These are phyloP conservation scores for Idaea straminata DNA, from an alignment of 2,888 invertebrate genomes.

Conservation along the genomic window DNA sequence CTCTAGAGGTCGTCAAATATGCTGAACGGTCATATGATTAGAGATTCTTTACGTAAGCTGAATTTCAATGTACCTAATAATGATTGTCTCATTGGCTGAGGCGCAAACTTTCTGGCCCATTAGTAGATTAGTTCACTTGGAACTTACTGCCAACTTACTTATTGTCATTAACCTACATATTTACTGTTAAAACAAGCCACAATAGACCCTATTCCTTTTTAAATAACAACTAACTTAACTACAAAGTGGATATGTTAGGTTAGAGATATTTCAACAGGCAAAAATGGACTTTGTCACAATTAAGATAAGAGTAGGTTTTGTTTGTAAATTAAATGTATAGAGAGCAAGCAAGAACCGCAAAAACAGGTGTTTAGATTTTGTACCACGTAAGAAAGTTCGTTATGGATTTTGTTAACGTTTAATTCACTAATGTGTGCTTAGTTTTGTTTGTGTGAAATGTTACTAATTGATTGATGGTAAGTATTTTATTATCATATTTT, in stretches of 20 bases:
- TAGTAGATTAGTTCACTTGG: conserved; percentile 62
- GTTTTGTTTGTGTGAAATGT: not conserved
- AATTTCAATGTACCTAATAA: conserved; percentile 30
- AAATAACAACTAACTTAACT: not conserved
- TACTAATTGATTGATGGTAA: too few species aligned
- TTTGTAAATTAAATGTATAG: not conserved
- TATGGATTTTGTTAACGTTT: not conserved
- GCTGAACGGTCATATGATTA: not conserved
- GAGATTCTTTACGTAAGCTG: conserved; percentile 1
- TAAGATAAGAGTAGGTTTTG: not conserved
- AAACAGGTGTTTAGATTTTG: conserved; percentile 34
- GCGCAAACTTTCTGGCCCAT: conserved; percentile 52
- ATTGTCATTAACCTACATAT: conserved; percentile 39
- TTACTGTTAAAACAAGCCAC: conserved; percentile 9
- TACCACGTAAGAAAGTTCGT: conserved; percentile 21
- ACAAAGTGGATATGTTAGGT: not conserved
- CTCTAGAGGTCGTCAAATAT: too few species aligned
- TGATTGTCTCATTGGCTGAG: conserved; percentile 44
- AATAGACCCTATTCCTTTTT: conserved; percentile 19
- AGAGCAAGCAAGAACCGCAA: conserved; percentile 19
- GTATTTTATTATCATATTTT: too few species aligned
- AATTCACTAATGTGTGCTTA: not conserved
- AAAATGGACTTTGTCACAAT: not conserved
- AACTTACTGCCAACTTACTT: conserved; percentile 47
- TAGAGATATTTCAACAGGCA: not conserved